Conservation (phyloP, 92 coral and sea anemone genomes). For the Siderastrea radians region DNA sequence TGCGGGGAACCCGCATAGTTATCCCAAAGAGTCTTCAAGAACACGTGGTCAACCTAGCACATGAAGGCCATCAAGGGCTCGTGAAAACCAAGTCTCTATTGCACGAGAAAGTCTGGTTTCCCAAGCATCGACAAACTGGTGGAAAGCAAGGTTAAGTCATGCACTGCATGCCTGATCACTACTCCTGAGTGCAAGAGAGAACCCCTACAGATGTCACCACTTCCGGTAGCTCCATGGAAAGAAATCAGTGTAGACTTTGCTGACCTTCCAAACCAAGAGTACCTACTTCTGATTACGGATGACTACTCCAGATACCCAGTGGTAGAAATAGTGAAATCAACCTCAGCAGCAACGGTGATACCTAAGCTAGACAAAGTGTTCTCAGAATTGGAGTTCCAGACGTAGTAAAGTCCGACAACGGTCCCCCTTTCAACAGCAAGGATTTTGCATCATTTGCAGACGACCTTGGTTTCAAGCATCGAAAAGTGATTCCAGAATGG, state of each 20-base stretch:
- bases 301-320: conserved; percentile 64
- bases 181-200: conserved; percentile 63
- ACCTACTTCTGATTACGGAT: conserved; percentile 26
- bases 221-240: conserved; percentile 69
- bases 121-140: conserved; percentile 65
- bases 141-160: conserved; percentile 60
- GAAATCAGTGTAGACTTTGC: conserved; percentile 69
- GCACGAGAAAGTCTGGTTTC: conserved; percentile 72
- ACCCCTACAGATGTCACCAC: conserved; percentile 72
- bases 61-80: no score
- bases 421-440: conserved; percentile 71
- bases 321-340: conserved; percentile 48
- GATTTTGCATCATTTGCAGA: conserved; percentile 53
- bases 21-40: conserved; percentile 61
- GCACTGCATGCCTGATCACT: conserved; percentile 31
- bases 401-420: conserved; percentile 61
- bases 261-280: conserved; percentile 14
- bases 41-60: conserved; percentile 51
- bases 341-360: conserved; percentile 39
- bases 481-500: conserved; percentile 74
- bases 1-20: no score
- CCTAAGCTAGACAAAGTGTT: conserved; percentile 59
- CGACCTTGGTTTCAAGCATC: conserved; percentile 66
- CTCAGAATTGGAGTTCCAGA: conserved; percentile 62
- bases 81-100: conserved; percentile 66